Base-by-base conservation (phyloP, 2,888 invertebrate genomes). In the Megamerina dolium region DNA sequence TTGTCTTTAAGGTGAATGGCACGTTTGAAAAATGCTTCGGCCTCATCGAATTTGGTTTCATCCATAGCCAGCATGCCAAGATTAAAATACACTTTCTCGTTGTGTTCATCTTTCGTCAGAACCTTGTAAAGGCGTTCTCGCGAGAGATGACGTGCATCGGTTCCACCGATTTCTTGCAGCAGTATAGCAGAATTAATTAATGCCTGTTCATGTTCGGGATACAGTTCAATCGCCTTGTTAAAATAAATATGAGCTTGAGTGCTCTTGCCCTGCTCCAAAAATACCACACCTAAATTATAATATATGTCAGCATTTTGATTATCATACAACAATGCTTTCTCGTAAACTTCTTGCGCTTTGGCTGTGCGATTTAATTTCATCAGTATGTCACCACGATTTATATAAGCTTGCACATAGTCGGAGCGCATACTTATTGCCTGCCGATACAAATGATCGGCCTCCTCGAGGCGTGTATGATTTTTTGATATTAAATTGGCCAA, bases 371-470 rank as follows among this genome's bases (percentile, higher is more conserved):
- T 94, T 59, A 95, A 74, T 73, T 92, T 94, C 70, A 96, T 90
- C 53, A 95, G 77, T 63, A 96, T 89, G 73, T 96, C 95, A 0
- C 95, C 96, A 43, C 95, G 81, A 74, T 96, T 96, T 55, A 96
- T 96, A 68, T 96, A 96, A 8, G 95, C 96, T 70, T 68, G 57
- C 83, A 68, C 66, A 68, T 94, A 94, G 75, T 96, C 95, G 1
- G 94, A 85, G 53, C 96, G 77, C 96, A 96, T 96, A 64, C 93
- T 92, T 54, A 96, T 95, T 10, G 95, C 96, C 70, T 94, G 94
- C 47, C 92, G 77, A 64, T 95, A 93, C 36, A 95, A 70, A 77
- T 89, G 78, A 72, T 96, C 95, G 0, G 96, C 96, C 72, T 96
- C 95, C 70, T 91, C 89, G 41, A 96, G 73, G 42, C 95, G 77